phyloP scores from a whole-genome alignment of 2,113 vertebrate genomes.

The Leiothrix lutea region DNA sequence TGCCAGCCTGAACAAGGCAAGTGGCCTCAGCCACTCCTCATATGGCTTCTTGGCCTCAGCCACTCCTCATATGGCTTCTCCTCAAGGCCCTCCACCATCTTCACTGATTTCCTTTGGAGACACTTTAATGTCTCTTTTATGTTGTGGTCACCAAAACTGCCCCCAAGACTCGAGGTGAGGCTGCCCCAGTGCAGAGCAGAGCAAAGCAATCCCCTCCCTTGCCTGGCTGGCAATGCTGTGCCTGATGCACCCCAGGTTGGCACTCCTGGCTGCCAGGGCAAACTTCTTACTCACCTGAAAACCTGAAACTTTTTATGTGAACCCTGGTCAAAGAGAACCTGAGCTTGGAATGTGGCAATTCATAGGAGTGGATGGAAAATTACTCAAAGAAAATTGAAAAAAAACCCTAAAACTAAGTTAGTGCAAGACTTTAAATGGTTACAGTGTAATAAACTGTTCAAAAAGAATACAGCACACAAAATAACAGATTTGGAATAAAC shows the following conservation, averaged over 20 bases:
- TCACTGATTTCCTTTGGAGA: background rate
- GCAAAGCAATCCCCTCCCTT: too few relatives aligned
- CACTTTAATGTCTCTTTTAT: background rate
- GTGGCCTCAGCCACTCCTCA: background rate
- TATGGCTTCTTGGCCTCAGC: fast-evolving
- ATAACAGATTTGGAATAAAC: background rate
- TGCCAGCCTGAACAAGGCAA: background rate
- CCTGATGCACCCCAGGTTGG: background rate
- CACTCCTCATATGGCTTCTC: background rate
- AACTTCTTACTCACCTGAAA: background rate
- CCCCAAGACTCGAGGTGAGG: fast-evolving
- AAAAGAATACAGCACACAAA: background rate
- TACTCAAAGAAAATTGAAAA: background rate
- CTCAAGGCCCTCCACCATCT: background rate
- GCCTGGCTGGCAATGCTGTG: fast-evolving
- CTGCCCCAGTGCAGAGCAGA: background rate
- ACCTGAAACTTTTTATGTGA: background rate
- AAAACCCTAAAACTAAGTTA: background rate
- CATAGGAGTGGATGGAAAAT: background rate
- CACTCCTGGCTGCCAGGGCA: background rate
- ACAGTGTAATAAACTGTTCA: background rate
- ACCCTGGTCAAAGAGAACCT: background rate
- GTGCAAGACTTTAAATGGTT: background rate
- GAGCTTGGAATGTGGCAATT: background rate
- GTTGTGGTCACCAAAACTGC: background rate